Conservation (phyloP, 92 coral and sea anemone species). For the Diadumene lineata region DNA sequence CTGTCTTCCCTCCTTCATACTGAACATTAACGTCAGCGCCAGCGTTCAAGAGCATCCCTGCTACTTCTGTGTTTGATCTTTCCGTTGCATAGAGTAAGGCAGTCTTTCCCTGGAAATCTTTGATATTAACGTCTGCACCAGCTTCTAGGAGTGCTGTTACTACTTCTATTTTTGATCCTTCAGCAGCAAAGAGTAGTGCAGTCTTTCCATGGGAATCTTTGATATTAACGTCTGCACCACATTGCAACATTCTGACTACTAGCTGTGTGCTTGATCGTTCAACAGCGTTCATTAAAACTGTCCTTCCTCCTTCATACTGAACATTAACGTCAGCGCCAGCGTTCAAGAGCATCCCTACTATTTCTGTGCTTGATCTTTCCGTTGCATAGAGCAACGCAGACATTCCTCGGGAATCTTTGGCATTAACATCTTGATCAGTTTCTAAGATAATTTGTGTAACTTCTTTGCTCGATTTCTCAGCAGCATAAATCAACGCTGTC, state of each 20-base stretch:
- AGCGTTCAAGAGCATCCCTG: neutral
- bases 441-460: neutral
- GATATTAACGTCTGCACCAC: neutral
- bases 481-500: neutral
- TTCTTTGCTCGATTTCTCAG: neutral
- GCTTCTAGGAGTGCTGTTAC: neutral
- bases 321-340: neutral
- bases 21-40: neutral
- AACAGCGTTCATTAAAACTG: neutral
- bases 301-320: neutral
- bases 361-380: neutral
- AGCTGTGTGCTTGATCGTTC: neutral
- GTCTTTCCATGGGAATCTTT: neutral
- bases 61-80: neutral
- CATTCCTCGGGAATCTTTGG: neutral
- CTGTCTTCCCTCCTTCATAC: neutral
- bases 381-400: neutral
- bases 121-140: neutral
- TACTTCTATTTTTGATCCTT: neutral
- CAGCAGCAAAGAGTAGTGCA: neutral
- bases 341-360: neutral
- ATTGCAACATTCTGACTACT: neutral
- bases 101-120: neutral
- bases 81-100: neutral
- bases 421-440: neutral